Base-by-base conservation (phyloP, 2,113 vertebrate species). In the Urocitellus parryii region DNA sequence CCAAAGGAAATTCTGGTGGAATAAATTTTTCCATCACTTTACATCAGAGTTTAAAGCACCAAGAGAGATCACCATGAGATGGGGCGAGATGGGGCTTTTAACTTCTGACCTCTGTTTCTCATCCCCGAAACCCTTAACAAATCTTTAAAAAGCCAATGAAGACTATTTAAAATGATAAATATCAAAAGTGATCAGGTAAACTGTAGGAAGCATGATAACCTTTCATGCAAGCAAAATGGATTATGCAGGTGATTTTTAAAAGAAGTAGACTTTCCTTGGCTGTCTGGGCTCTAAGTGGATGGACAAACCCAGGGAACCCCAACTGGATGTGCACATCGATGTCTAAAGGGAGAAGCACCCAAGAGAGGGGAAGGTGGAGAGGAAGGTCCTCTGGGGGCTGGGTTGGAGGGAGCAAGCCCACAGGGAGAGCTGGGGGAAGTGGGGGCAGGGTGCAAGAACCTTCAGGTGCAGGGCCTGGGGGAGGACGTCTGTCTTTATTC, bases 51-150 rank as follows among this genome's bases (percentile, higher is more conserved):
- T 37, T 34, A 24, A 24, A 37, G 32, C 3, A 34, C 51, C 4
- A 3, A 22, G 51, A 7, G 20, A 37, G 34, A n/a, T 37, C 51
- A 37, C 51, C 5, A 2, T 5, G 20, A 56, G 32, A 13, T 10
- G 22, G 51, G n/a, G 24, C 0, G 34, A 68, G 7, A 13, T n/a
- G n/a, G n/a, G n/a, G 24, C 4, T 93, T 87, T 93, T 45, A 9
- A 48, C 37, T 74, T 79, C 18, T 58, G 53, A 53, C 34, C 65
- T 78, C 48, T 82, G 34, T 63, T 96, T 82, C 68, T 37, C n/a
- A 73, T 27, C 48, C 24, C 58, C 56, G 78, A 37, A 79, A 20
- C 42, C 58, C 42, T 76, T 56, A 84, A 18, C 8, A 45, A 8
- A 2, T 63, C 45, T 91, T 82, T 80, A 20, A 27, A 83, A 83